These are phyloP conservation scores for Glyphotaelius pellucidus DNA, from an alignment of 2,888 invertebrate species.

Conservation along the genomic window DNA sequence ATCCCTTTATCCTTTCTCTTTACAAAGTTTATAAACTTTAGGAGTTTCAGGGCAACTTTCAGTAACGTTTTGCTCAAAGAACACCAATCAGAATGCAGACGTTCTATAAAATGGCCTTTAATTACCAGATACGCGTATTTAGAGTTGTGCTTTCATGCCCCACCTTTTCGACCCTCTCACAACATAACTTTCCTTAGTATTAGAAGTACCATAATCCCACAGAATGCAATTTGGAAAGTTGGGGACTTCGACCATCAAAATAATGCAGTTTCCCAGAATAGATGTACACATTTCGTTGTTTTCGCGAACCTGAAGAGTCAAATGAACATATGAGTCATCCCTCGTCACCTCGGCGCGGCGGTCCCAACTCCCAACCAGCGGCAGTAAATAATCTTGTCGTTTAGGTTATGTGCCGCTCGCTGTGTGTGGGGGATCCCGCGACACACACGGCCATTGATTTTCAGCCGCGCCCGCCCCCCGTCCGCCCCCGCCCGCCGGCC, in stretches of 20 bases:
- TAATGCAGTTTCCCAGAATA: not conserved
- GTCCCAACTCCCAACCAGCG: not conserved
- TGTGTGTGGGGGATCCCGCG: constrained; percentile 20
- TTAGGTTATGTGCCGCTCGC: not conserved
- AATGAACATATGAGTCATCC: not conserved
- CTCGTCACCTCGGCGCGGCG: not conserved
- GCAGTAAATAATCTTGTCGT: not conserved
- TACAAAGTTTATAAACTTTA: too few relatives aligned
- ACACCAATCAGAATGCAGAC: not conserved
- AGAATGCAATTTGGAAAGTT: not conserved
- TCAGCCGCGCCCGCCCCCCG: constrained; percentile 4
- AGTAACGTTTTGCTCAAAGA: not conserved
- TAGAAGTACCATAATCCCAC: not conserved
- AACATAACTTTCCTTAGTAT: not conserved
- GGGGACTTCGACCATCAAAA: not conserved
- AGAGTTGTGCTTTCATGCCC: not conserved
- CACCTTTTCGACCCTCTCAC: not conserved
- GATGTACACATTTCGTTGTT: not conserved
- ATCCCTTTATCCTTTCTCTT: too few relatives aligned
- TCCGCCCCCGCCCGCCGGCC: constrained; percentile 50
- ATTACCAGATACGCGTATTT: not conserved
- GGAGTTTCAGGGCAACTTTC: not conserved
- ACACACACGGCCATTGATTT: constrained; percentile 33
- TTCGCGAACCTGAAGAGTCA: too few relatives aligned
- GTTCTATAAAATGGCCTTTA: not conserved